Evolutionary conservation across 2,113 vertebrate species (phyloP).

Genomic region (Hydrolagus affinis): DNA sequence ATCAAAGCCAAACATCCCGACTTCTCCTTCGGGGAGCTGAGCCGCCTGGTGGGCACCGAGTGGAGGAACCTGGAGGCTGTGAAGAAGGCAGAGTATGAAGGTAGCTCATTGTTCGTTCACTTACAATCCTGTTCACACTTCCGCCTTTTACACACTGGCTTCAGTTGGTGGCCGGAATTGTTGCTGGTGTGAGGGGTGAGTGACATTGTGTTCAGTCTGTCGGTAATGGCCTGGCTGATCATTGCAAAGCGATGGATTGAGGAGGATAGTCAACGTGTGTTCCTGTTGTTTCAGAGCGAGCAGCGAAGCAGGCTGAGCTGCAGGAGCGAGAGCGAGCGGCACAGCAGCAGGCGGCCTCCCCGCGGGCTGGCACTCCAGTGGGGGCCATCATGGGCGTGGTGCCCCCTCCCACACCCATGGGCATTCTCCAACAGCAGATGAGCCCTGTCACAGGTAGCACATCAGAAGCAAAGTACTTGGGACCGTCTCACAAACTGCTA

Average conservation of each 20-base stretch:
- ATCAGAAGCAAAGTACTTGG: constrained; percentile 21
- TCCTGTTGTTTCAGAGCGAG: constrained; percentile 77
- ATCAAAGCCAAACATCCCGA: constrained; percentile 97
- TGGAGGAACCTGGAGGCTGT: constrained; percentile 93
- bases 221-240: not conserved
- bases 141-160: too few relatives aligned
- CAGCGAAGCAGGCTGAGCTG: constrained; percentile 98
- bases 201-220: not conserved
- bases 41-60: constrained; percentile 92
- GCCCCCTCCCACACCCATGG: constrained; percentile 92
- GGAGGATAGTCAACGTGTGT: not conserved
- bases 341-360: constrained; percentile 79
- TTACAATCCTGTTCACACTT: too few relatives aligned
- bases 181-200: not conserved
- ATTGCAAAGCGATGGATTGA: not conserved
- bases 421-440: constrained; percentile 97
- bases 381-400: constrained; percentile 95
- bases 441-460: constrained; percentile 88
- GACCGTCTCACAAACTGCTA: not conserved
- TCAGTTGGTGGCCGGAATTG: not conserved
- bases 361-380: constrained; percentile 95
- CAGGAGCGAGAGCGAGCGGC: constrained; percentile 93
- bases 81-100: constrained; percentile 97
- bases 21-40: constrained; percentile 96
- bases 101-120: constrained; percentile 45